A percentile compares a stretch with the other conserved stretches of the same genome.
Conservation (phyloP, 2,113 vertebrate species). For the Zosterops borbonicus region DNA sequence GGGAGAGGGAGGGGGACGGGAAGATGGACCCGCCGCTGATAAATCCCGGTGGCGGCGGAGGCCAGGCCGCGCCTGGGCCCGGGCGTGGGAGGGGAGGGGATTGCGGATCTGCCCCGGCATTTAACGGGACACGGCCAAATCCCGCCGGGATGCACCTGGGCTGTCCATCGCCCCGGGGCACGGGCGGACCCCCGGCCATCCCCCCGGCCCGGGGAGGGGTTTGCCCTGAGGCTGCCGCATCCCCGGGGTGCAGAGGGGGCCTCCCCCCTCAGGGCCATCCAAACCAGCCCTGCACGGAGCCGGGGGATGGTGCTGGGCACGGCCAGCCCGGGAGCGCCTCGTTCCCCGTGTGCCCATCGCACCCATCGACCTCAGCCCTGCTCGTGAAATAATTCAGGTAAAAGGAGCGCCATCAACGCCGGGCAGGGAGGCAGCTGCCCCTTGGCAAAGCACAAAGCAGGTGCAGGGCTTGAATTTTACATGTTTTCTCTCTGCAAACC, state of each 20-base stretch:
- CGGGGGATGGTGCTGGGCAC: not conserved
- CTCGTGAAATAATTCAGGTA: not conserved
- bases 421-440: not conserved
- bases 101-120: not conserved
- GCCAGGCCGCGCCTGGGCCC: not conserved
- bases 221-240: not conserved
- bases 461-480: not conserved
- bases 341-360: rapidly evolving
- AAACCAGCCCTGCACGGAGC: not conserved
- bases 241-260: not conserved
- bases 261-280: not conserved
- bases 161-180: too few species aligned
- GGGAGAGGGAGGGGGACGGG: rapidly evolving
- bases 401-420: not conserved
- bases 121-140: not conserved
- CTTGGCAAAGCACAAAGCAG: not conserved
- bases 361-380: not conserved
- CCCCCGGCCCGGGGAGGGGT: rapidly evolving
- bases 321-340: not conserved
- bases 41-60: not conserved
- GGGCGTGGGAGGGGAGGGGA: not conserved
- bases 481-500: not conserved
- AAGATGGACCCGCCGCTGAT: not conserved
- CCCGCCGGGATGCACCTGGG: not conserved
- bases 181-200: not conserved